phyloP scores from a whole-genome alignment of 2,888 invertebrate species.

The Drosophila aldrichi region DNA sequence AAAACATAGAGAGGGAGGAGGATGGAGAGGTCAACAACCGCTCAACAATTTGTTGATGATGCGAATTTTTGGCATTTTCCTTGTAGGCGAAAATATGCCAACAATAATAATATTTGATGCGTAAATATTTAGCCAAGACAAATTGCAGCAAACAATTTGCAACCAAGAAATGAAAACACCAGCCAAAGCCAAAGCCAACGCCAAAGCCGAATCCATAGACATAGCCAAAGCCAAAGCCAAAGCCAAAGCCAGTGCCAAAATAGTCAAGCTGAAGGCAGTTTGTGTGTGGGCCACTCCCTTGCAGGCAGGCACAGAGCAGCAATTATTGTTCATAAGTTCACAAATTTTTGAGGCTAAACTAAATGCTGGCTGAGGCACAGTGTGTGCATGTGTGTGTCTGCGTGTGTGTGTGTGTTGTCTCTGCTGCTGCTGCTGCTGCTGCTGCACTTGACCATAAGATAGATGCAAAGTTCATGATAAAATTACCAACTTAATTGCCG shows the following conservation, averaged over 20 bases:
- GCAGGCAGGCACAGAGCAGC: constrained; percentile 38
- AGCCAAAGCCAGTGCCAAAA: neutral
- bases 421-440: constrained; percentile 16
- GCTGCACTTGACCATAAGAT: constrained; percentile 63
- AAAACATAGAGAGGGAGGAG: neutral
- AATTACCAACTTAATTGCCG: constrained; percentile 76
- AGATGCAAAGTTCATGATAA: constrained; percentile 78
- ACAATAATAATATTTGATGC: constrained; percentile 59
- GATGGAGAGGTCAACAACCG: neutral
- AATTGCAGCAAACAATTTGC: constrained; percentile 78
- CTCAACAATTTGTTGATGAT: constrained; percentile 48
- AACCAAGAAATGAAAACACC: constrained; percentile 32
- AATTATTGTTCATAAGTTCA: constrained; percentile 71
- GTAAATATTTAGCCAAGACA: constrained; percentile 76
- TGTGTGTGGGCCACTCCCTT: constrained; percentile 4
- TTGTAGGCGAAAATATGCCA: constrained; percentile 57
- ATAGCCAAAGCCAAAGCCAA: neutral
- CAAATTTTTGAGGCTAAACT: constrained; percentile 53
- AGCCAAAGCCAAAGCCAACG: neutral
- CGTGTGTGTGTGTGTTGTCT: constrained; percentile 1
- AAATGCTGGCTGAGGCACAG: constrained; percentile 28
- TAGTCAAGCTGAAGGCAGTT: neutral
- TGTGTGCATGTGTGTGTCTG: constrained; percentile 24
- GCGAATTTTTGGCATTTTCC: constrained; percentile 53
- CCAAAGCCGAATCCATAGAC: neutral